Evolutionary conservation across 1,140 invertebrate genomes (phyloP), one percentile per base, ranked within the genome.

Genomic region (Cyclargus thomasi): DNA sequence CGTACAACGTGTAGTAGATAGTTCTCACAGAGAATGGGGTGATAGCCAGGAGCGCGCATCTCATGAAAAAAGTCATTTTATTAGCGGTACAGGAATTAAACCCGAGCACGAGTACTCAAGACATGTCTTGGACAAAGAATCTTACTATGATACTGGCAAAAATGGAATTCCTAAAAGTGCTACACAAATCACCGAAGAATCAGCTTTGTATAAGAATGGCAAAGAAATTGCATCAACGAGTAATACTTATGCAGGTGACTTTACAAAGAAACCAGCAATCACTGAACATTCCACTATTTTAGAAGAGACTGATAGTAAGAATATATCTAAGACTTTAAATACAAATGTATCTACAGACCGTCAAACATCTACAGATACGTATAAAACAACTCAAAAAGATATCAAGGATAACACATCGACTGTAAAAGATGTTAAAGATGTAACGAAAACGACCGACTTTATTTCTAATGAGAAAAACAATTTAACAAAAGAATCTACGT

Each of bases 21-120:
- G 86, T 70, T 88, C 90, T 68, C 91, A 92, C 62, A 86, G 92
- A 74, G 92, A 93, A 81, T 91, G 91, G 79, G 92, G 90, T 21
- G 87, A 91, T 66, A 90, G 82, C 63, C 83, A 92, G 71, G 85
- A 91, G n/a, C 86, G 88, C 67, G 83, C 84, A 20, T 90, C 91
- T 18, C 83, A 92, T 68, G 92, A 93, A 78, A 90, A 85, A 70
- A 87, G 80, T 72, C 86, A 89, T 63, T 78, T 83, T 64, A 68
- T 90, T 39, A 79, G 80, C 74, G 92, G 92, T 36, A 91, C 92
- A 16, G 90, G 89, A 53, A 88, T 92, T 14, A 83, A 88, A 63
- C 91, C 92, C 6, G 81, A 92, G 76, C 85, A 91, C 64, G 91
- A 92, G 75, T 92, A 92, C 73, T 79, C 85, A 16, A 85, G 91